A percentile compares a stretch with the other conserved stretches of the same genome.
These are phyloP conservation scores for Nematolebias whitei DNA, from an alignment of 2,113 vertebrate genomes.

Conservation along the genomic window DNA sequence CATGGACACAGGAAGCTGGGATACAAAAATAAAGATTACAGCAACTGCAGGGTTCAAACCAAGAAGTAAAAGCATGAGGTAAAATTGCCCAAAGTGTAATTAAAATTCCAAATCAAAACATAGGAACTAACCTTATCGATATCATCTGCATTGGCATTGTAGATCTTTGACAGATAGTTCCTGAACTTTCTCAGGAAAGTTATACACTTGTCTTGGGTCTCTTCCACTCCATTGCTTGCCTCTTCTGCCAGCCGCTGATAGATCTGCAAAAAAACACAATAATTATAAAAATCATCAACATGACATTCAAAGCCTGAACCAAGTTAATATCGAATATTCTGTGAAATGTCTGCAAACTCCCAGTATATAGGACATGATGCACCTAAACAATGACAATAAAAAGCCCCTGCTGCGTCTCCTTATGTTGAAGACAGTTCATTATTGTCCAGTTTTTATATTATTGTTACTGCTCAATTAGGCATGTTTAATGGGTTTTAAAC, in stretches of 20 bases:
- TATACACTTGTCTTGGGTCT: slow-evolving; percentile 89
- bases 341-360: no score
- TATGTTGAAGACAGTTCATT: no score
- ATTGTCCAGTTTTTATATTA: no score
- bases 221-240: slow-evolving; percentile 86
- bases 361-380: no score
- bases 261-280: slow-evolving; percentile 78
- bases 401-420: no score
- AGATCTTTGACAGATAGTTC: slow-evolving; percentile 86
- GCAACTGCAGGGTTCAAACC: background rate
- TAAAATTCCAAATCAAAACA: background rate
- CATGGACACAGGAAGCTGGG: slow-evolving; percentile 89
- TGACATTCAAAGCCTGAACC: no score
- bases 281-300: background rate
- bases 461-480: no score
- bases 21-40: slow-evolving; percentile 15
- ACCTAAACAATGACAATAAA: no score
- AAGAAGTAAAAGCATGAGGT: background rate
- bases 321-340: no score
- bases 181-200: slow-evolving; percentile 86
- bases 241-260: slow-evolving; percentile 93
- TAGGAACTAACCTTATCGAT: slow-evolving; percentile 82
- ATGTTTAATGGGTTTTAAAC: no score
- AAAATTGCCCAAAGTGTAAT: background rate
- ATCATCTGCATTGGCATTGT: slow-evolving; percentile 80